Conservation (phyloP, 2,797 vertebrate species). For the Acanthurus lineatus region DNA sequence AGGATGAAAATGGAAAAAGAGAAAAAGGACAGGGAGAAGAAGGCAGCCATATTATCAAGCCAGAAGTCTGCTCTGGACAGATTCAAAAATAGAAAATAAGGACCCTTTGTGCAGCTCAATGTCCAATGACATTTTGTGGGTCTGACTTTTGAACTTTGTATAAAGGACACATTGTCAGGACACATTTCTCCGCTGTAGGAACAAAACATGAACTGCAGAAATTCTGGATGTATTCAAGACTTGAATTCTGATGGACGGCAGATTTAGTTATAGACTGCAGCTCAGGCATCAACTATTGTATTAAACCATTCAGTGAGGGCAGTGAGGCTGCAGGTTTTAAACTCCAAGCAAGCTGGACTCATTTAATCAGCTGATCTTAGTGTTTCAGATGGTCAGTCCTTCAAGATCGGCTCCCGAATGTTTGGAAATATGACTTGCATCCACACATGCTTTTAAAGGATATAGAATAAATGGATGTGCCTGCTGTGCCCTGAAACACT, state of each 20-base stretch:
- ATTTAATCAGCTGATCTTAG: background rate
- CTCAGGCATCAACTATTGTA: background rate
- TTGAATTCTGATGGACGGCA: background rate
- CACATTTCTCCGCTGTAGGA: background rate
- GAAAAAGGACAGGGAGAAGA: constrained; percentile 48
- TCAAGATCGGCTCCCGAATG: background rate
- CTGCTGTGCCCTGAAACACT: constrained; percentile 29
- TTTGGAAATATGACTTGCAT: background rate
- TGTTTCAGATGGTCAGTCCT: background rate
- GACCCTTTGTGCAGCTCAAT: constrained; percentile 43
- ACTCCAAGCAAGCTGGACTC: background rate
- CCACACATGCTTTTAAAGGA: background rate
- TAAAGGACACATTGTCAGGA: constrained; percentile 34
- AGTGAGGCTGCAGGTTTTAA: background rate
- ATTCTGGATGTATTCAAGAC: constrained; percentile 1
- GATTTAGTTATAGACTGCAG: constrained; percentile 9
- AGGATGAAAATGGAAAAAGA: constrained; percentile 70
- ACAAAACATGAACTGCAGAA: constrained; percentile 15
- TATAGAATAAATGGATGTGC: too few species aligned
- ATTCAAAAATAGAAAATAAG: constrained; percentile 83
- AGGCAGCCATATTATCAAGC: constrained; percentile 9
- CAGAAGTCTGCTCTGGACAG: constrained; percentile 87
- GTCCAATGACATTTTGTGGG: constrained; percentile 43
- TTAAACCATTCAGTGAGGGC: background rate
- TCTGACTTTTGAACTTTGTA: constrained; percentile 54